Evolutionary conservation across 2,113 vertebrate species (phyloP), one percentile per base, ranked within the genome.

Genomic region (Zosterops pallidus): DNA sequence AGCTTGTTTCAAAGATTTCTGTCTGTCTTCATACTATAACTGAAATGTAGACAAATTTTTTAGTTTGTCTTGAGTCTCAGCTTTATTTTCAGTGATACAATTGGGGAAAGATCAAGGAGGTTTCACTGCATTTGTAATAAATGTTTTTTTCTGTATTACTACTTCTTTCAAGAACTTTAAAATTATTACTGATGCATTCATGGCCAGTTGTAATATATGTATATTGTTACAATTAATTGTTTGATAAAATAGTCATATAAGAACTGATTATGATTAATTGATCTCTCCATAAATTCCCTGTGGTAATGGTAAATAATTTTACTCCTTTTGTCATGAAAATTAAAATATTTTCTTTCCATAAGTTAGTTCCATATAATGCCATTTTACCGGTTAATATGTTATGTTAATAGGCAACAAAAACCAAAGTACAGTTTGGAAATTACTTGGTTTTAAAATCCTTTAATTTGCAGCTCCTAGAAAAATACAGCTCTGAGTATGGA

Each of bases 401-500:
- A 42, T 10, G 11, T 42, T 53, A 42, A n/a, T 64, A 35, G 9
- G 18, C n/a, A 89, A 13, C 10, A 41, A 86, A 78, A 29, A 14
- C 19, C 9, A 62, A 74, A 71, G 44, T 47, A 29, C 29, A 28
- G 5, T 59, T 53, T 89, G 31, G 25, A 84, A 52, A 59, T 41
- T 5, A 53, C 1, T 92, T 82, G 11, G 42, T 89, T 86, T 78
- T 49, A 50, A 81, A 86, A 55, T 29, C 11, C 31, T 76, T 56
- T 64, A 25, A 33, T 93, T 64, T 69, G 5, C 26, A 72, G n/a
- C 50, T 88, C 94, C 37, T 64, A 59, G 28, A 69, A 46, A 46
- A 64, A 72, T 23, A 14, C 0, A 0, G 6, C 14, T 41, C 14
- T 49, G 46, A 50, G 28, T 50, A 28, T 14, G 6, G 15, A 63